phyloP scores from a whole-genome alignment of 2,797 vertebrate species.

The Lutjanus argentimaculatus region DNA sequence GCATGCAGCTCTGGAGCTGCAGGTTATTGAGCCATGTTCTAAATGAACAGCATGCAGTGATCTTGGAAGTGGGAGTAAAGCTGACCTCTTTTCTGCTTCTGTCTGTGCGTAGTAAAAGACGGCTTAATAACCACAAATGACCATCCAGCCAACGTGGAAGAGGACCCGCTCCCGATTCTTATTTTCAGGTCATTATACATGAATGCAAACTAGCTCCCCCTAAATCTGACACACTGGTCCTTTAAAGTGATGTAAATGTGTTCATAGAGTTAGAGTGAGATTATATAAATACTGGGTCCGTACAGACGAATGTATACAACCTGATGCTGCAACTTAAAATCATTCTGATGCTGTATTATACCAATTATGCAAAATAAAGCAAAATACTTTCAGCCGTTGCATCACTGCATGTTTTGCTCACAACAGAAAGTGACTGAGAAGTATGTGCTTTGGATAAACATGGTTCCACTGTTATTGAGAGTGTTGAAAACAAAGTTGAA shows the following conservation, averaged over 20 bases:
- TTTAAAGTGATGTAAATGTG: not conserved
- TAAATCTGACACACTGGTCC: too few relatives aligned
- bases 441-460: slow-evolving; percentile 55
- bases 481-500: slow-evolving; percentile 67
- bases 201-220: too few relatives aligned
- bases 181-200: too few relatives aligned
- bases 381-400: slow-evolving; percentile 35
- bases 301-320: not conserved
- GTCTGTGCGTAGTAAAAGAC: too few relatives aligned
- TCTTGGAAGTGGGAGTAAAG: too few relatives aligned
- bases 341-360: slow-evolving; percentile 6
- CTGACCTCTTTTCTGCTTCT: too few relatives aligned
- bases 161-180: too few relatives aligned
- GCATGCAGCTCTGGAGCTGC: too few relatives aligned
- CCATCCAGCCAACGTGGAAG: too few relatives aligned
- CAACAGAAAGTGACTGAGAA: slow-evolving; percentile 52
- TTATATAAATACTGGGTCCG: not conserved
- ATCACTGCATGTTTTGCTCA: slow-evolving; percentile 27
- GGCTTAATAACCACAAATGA: too few relatives aligned
- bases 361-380: slow-evolving; percentile 27
- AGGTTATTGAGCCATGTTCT: too few relatives aligned
- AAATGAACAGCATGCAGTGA: too few relatives aligned
- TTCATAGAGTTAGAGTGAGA: not conserved
- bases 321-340: slow-evolving; percentile 1
- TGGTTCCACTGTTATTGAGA: slow-evolving; percentile 45